Evolutionary conservation across 2,113 vertebrate species (phyloP).

Genomic region (Phyllopteryx taeniolatus): DNA sequence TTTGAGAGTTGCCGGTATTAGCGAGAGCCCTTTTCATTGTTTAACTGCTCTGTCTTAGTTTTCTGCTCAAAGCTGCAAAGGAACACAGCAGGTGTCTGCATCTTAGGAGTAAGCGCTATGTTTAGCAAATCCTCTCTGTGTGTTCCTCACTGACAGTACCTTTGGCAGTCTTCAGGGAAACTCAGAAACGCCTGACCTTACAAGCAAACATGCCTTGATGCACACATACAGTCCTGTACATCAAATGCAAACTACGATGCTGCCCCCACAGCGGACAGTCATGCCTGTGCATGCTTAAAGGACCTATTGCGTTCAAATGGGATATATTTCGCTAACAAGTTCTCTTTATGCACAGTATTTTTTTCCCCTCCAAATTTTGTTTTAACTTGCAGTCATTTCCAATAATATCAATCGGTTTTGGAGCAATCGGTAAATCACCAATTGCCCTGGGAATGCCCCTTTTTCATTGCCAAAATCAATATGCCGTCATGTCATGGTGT

Average conservation of each 20-base stretch:
- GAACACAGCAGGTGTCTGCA: constrained; percentile 45
- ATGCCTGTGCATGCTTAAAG: background rate
- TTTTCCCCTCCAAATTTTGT: no score
- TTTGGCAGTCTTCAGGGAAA: constrained; percentile 50
- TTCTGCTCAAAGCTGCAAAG: constrained; percentile 46
- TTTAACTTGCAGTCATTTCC: no score
- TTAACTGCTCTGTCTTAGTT: constrained; percentile 49
- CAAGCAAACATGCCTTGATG: constrained; percentile 19
- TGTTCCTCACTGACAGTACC: constrained; percentile 67
- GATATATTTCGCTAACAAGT: no score
- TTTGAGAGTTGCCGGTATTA: constrained; percentile 8
- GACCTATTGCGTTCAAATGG: no score
- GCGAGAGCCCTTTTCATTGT: constrained; percentile 30
- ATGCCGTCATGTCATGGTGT: no score
- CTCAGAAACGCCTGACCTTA: constrained; percentile 36
- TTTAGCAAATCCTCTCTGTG: constrained; percentile 72
- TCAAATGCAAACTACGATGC: constrained; percentile 10
- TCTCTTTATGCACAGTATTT: no score
- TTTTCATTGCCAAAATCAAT: no score
- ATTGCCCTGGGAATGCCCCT: no score
- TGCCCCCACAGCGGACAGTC: constrained; percentile 5
- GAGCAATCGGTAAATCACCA: no score
- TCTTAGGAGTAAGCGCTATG: constrained; percentile 67
- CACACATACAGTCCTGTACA: background rate
- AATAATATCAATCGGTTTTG: no score